Evolutionary conservation across 2,113 vertebrate genomes (phyloP).

Genomic region (Numenius arquata): DNA sequence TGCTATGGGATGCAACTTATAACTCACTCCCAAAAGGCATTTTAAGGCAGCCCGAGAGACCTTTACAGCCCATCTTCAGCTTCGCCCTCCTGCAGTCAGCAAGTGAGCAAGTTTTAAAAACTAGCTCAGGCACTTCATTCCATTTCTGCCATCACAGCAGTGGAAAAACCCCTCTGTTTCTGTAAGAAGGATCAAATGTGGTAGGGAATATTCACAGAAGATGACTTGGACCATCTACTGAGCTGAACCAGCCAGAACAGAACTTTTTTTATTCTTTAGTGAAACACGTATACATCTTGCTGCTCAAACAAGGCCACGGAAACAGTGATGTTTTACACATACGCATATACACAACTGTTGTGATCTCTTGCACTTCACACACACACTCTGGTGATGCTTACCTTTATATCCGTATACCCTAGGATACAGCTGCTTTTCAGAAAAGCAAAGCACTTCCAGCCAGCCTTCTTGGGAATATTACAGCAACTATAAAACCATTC

Average conservation of each 20-base stretch:
- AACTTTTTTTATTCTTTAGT: background rate
- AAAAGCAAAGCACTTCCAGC: background rate
- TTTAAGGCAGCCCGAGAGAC: background rate
- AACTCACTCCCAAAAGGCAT: background rate
- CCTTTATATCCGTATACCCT: background rate
- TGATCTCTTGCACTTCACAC: background rate
- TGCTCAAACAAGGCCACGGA: background rate
- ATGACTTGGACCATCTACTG: background rate
- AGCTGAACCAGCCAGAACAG: background rate
- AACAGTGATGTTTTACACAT: background rate
- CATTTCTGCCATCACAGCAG: background rate
- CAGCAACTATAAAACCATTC: background rate
- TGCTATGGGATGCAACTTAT: fast-evolving
- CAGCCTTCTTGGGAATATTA: background rate
- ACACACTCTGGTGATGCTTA: background rate
- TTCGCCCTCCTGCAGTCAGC: background rate
- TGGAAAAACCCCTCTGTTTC: background rate
- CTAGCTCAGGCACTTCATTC: fast-evolving
- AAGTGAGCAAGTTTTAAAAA: background rate
- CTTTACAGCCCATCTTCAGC: background rate
- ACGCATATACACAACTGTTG: background rate
- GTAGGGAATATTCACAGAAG: background rate
- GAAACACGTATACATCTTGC: background rate
- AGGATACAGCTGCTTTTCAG: background rate
- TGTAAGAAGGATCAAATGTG: too few species aligned